These are phyloP conservation scores for Planococcus citri DNA, from an alignment of 1,140 invertebrate genomes.

Conservation along the genomic window DNA sequence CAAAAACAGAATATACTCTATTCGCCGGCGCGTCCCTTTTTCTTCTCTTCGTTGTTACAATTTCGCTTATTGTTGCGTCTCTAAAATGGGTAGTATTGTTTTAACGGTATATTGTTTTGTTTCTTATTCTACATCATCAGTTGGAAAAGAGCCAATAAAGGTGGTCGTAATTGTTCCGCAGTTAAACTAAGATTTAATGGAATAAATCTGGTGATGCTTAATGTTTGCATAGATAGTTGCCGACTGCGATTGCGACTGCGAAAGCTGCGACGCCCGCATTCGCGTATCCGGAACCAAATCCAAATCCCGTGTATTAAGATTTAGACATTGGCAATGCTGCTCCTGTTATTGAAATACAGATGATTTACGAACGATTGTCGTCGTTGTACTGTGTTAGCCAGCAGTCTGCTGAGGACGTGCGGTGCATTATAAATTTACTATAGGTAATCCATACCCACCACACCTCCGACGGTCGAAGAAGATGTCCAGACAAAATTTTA, in stretches of 20 bases:
- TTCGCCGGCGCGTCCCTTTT: neutral
- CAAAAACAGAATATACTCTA: constrained; percentile 16
- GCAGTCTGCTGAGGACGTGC: neutral
- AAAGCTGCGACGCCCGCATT: too few species aligned
- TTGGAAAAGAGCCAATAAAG: constrained; percentile 14
- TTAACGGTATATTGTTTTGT: constrained; percentile 14
- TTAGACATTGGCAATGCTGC: neutral
- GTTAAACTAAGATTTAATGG: constrained; percentile 19
- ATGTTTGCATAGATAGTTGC: neutral
- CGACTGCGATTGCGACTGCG: too few species aligned
- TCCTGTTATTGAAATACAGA: neutral
- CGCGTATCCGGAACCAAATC: too few species aligned
- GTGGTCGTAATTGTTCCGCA: constrained; percentile 16
- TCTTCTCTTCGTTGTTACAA: constrained; percentile 9
- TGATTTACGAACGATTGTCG: constrained; percentile 7
- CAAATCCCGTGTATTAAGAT: neutral
- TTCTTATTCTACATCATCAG: constrained; percentile 17
- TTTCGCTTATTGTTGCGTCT: constrained; percentile 15
- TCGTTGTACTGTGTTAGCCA: too few species aligned
- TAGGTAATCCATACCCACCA: too few species aligned
- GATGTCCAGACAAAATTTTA: too few species aligned
- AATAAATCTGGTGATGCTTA: constrained; percentile 12
- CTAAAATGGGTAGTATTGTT: neutral
- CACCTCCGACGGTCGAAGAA: too few species aligned
- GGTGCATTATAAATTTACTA: neutral